Conservation (phyloP, 1,140 invertebrate species). For the Drosophila sp. region DNA sequence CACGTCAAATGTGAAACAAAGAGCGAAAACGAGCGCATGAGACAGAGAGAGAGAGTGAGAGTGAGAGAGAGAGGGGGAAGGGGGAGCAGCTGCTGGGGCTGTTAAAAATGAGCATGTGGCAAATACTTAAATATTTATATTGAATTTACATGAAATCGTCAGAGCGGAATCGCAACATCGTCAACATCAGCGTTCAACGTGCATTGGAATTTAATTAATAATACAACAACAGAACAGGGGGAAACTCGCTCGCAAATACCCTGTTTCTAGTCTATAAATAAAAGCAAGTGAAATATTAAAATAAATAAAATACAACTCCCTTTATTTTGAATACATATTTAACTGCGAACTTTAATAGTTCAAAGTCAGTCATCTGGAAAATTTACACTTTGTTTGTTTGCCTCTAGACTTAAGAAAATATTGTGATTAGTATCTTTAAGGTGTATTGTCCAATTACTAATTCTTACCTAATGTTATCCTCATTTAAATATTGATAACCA, state of each 20-base stretch:
- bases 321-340: too few relatives aligned
- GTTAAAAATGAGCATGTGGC: constrained; percentile 58
- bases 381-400: not conserved
- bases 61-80: not conserved
- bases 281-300: too few relatives aligned
- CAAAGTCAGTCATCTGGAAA: not conserved
- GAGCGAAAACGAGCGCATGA: not conserved
- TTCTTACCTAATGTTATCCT: too few relatives aligned
- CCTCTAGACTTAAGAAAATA: too few relatives aligned
- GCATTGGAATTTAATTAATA: constrained; percentile 54
- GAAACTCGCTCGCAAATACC: too few relatives aligned
- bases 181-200: constrained; percentile 43
- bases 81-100: constrained; percentile 46
- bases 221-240: not conserved
- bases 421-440: too few relatives aligned
- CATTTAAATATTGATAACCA: too few relatives aligned
- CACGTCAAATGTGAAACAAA: not conserved
- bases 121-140: constrained; percentile 63
- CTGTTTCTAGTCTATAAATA: too few relatives aligned
- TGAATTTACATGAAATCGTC: constrained; percentile 49
- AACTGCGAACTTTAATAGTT: too few relatives aligned
- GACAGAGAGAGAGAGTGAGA: not conserved
- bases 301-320: not conserved
- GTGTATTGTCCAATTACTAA: too few relatives aligned
- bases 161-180: constrained; percentile 36